Evolutionary conservation across 1,140 invertebrate genomes (phyloP).

Genomic region (Dreissena rostriformis): DNA sequence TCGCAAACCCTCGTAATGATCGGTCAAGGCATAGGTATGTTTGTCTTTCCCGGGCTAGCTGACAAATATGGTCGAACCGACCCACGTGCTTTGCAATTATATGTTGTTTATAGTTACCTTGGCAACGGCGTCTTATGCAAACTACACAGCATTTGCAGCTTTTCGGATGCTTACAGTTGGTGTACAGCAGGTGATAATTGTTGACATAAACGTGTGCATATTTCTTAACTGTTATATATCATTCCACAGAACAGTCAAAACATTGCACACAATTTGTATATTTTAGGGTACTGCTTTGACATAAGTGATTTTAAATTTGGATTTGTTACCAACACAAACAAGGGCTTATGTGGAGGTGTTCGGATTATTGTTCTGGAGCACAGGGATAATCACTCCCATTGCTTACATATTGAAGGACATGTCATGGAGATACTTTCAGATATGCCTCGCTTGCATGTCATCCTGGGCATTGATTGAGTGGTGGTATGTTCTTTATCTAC

Average conservation of each 20-base stretch:
- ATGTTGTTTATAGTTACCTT: slow-evolving; percentile 71
- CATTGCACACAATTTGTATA: background rate
- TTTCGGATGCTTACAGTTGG: slow-evolving; percentile 68
- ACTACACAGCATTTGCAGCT: slow-evolving; percentile 63
- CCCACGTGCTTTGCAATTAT: slow-evolving; percentile 61
- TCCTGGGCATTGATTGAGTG: slow-evolving; percentile 43
- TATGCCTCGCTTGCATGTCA: slow-evolving; percentile 47
- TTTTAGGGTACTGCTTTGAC: slow-evolving; percentile 51
- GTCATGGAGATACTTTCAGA: slow-evolving; percentile 58
- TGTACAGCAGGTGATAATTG: slow-evolving; percentile 69
- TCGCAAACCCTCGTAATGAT: slow-evolving; percentile 67
- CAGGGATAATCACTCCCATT: slow-evolving; percentile 52
- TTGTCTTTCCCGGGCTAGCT: slow-evolving; percentile 58
- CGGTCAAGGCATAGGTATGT: slow-evolving; percentile 66
- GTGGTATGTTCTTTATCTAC: slow-evolving; percentile 38
- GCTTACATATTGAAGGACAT: slow-evolving; percentile 56
- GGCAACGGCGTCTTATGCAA: slow-evolving; percentile 60
- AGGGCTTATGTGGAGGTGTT: slow-evolving; percentile 49
- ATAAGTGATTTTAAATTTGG: slow-evolving; percentile 52
- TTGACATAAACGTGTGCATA: background rate
- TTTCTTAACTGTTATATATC: background rate
- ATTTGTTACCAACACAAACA: slow-evolving; percentile 54
- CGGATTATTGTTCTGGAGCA: slow-evolving; percentile 56
- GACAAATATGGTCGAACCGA: slow-evolving; percentile 66
- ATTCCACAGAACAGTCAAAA: background rate